Base-by-base conservation (phyloP, 2,888 invertebrate genomes). In the Tanypteryx hageni region DNA sequence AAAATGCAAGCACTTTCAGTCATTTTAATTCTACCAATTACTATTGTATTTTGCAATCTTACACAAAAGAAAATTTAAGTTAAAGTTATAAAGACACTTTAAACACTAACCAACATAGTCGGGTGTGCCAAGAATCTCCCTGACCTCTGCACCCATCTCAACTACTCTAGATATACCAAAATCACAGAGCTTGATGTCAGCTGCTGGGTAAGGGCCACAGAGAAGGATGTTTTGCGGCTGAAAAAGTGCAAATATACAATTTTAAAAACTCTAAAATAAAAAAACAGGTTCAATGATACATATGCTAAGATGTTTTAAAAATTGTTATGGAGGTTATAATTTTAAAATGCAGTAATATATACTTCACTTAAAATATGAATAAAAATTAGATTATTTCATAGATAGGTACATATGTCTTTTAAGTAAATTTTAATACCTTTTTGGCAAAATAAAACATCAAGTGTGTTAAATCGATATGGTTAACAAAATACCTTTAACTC, bases 201-300 rank as follows among this genome's bases (percentile, higher is more conserved):
- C 97, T 95, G 97, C 96, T 93, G 97, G 96, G 94, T 96, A 96
- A 94, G 97, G 97, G 92, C 97, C 97, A 93, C 98, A 97, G 93
- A 99, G 96, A 94, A 99, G 96, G 94, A 99, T 96, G 96, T 99
- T 99, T 96, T 99, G 99, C 81, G 99, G 99, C 97, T 99, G 95
- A n/a, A 95, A 95, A 93, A 92, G 93, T 92, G 93, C 9, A 11
- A 93, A 93, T 56, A 92, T 92, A 83, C 92, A 92, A 92, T 93
- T 86, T 81, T 91, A 81, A 76, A 92, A 76, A 0, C 22, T 9
- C 27, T 27, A 76, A 27, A 76, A 76, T 0, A 27, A 27, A 11
- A 27, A 22, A 22, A 76, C n/a, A 10, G 0, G 13, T 27, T 76
- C 16, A 14, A 14, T 18, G 14, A 10, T 8, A 64, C 64, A 27